phyloP scores from a whole-genome alignment of 2,888 invertebrate species.

The Tetragnatha montana region DNA sequence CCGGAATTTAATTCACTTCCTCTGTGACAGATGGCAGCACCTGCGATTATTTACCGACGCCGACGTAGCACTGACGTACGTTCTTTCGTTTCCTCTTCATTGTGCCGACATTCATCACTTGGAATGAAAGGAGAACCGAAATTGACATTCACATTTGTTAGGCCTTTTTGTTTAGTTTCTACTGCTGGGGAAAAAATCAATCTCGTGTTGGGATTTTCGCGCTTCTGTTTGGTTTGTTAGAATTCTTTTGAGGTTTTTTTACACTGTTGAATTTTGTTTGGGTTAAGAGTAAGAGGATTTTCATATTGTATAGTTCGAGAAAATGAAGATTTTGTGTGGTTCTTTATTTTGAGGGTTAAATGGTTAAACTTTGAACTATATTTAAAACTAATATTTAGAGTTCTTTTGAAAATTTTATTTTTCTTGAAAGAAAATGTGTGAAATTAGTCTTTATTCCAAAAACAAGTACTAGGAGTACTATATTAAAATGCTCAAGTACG shows the following conservation, averaged over 20 bases:
- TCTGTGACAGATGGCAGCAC: constrained; percentile 53
- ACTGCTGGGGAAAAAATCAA: constrained; percentile 41
- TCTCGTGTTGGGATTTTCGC: constrained; percentile 31
- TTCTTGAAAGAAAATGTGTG: too few relatives aligned
- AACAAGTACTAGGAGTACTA: too few relatives aligned
- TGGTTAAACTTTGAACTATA: too few relatives aligned
- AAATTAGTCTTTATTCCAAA: too few relatives aligned
- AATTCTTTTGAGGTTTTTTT: constrained; percentile 18
- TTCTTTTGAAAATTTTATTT: too few relatives aligned
- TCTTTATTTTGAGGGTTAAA: too few relatives aligned
- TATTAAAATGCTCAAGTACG: too few relatives aligned
- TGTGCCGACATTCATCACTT: constrained; percentile 48
- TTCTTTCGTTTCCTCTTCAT: constrained; percentile 45
- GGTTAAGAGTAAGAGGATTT: too few relatives aligned
- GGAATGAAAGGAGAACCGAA: constrained; percentile 54
- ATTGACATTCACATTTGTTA: constrained; percentile 62
- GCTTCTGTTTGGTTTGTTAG: constrained; percentile 51
- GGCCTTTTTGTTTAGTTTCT: constrained; percentile 45
- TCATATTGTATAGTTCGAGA: too few relatives aligned
- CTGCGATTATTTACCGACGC: constrained; percentile 44
- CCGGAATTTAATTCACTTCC: constrained; percentile 52
- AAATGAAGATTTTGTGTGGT: too few relatives aligned
- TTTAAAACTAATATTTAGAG: too few relatives aligned
- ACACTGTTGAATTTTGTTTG: too few relatives aligned
- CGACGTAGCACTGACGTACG: constrained; percentile 27